phyloP scores from a whole-genome alignment of 2,113 vertebrate species.

The Bufo bufo region DNA sequence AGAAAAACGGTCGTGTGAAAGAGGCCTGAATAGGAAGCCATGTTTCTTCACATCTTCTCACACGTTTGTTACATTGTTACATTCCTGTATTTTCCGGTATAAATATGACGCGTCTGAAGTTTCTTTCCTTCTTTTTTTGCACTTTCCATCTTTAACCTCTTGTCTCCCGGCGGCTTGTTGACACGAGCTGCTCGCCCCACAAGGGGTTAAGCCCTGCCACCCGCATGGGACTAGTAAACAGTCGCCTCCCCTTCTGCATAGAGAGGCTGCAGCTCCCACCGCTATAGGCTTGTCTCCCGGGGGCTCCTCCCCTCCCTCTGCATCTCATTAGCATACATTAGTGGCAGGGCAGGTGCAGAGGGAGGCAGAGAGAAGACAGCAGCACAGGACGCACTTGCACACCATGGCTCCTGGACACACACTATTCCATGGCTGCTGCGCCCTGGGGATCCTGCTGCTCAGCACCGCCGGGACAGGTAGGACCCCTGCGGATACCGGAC shows the following conservation, averaged over 20 bases:
- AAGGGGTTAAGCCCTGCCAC: slow-evolving; percentile 36
- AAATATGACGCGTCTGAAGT: background rate
- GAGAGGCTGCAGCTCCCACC: background rate
- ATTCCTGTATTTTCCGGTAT: background rate
- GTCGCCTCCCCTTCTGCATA: slow-evolving; percentile 49
- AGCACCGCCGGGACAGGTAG: slow-evolving; percentile 50
- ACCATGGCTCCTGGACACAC: slow-evolving; percentile 48
- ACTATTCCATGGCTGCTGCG: slow-evolving; percentile 36
- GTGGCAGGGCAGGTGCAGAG: slow-evolving; percentile 58
- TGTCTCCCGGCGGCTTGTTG: too few relatives aligned
- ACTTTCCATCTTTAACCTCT: too few relatives aligned
- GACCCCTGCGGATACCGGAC: background rate
- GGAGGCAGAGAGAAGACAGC: slow-evolving; percentile 5
- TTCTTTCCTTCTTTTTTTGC: background rate
- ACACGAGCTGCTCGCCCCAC: too few relatives aligned
- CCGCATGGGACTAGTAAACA: slow-evolving; percentile 59
- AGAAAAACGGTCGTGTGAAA: too few relatives aligned
- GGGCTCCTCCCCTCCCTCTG: slow-evolving; percentile 44
- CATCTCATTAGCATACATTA: slow-evolving; percentile 57
- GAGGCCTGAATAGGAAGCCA: too few relatives aligned
- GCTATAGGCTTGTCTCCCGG: slow-evolving; percentile 49
- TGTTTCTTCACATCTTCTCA: too few relatives aligned
- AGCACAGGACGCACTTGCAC: slow-evolving; percentile 1
- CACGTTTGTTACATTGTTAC: too few relatives aligned
- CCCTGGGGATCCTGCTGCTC: slow-evolving; percentile 52